These are phyloP conservation scores for Astreopora myriophthalma DNA, from an alignment of 64 coral and sea anemone species.

Conservation along the genomic window DNA sequence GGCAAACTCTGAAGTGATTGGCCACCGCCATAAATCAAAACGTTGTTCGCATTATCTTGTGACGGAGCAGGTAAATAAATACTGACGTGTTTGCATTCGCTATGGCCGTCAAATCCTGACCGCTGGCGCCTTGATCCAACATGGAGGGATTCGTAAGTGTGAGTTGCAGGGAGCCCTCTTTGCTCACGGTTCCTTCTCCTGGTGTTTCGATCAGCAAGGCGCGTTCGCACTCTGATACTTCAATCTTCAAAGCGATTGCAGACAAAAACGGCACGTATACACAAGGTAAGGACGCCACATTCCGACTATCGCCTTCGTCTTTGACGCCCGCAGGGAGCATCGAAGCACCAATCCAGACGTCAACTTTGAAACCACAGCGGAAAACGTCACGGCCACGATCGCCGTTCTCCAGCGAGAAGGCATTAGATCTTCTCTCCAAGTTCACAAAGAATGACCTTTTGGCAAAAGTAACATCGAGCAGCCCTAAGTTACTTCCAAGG, in stretches of 20 bases:
- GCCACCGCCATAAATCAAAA: neutral
- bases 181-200: neutral
- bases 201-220: neutral
- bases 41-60: neutral
- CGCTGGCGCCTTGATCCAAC: neutral
- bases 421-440: slow-evolving; percentile 51
- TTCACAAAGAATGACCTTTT: slow-evolving; percentile 28
- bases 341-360: neutral
- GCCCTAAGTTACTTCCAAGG: neutral
- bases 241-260: slow-evolving; percentile 34
- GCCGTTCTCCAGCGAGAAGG: slow-evolving; percentile 30
- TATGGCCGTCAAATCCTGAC: neutral
- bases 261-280: neutral
- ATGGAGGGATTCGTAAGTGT: neutral
- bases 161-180: neutral
- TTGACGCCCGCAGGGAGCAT: neutral
- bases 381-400: slow-evolving; percentile 52
- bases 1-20: slow-evolving; percentile 30
- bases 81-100: slow-evolving; percentile 7
- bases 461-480: slow-evolving; percentile 30
- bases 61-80: neutral
- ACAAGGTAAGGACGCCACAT: neutral
- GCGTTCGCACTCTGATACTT: slow-evolving; percentile 46
- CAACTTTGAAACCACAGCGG: slow-evolving; percentile 14
- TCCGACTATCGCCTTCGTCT: neutral